Evolutionary conservation across 2,113 vertebrate genomes (phyloP).

Genomic region (Scartelaos histophorus): DNA sequence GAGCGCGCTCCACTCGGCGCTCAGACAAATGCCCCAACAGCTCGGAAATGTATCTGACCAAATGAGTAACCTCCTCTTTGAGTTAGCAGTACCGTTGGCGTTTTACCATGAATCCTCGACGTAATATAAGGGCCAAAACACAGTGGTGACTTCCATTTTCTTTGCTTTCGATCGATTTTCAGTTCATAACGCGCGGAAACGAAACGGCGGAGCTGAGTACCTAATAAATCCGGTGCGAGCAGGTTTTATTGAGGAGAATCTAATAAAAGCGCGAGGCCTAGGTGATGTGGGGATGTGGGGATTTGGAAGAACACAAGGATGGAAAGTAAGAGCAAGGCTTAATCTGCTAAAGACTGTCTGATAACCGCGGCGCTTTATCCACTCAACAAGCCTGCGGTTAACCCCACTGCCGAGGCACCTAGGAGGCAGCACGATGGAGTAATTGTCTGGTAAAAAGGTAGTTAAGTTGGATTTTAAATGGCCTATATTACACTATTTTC

Average conservation of each 20-base stretch:
- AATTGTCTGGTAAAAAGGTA: too few species aligned
- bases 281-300: slow-evolving; percentile 90
- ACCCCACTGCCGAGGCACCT: background rate
- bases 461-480: too few species aligned
- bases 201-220: slow-evolving; percentile 99
- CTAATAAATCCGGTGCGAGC: slow-evolving; percentile 99
- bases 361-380: slow-evolving; percentile 61
- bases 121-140: slow-evolving; percentile 99
- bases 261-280: slow-evolving; percentile 94
- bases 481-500: too few species aligned
- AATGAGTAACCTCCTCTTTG: slow-evolving; percentile 99
- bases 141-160: slow-evolving; percentile 99
- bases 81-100: slow-evolving; percentile 92
- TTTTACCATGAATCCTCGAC: slow-evolving; percentile 97
- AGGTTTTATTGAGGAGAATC: slow-evolving; percentile 99
- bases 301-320: slow-evolving; percentile 83
- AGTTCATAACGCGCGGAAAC: slow-evolving; percentile 99
- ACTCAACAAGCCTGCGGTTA: slow-evolving; percentile 21
- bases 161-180: slow-evolving; percentile 99
- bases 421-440: too few species aligned
- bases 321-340: slow-evolving; percentile 66
- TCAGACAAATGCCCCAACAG: slow-evolving; percentile 99
- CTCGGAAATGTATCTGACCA: slow-evolving; percentile 99
- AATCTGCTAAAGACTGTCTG: slow-evolving; percentile 62
- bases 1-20: slow-evolving; percentile 90